Conservation (phyloP, 2,113 vertebrate genomes). For the Ia io region DNA sequence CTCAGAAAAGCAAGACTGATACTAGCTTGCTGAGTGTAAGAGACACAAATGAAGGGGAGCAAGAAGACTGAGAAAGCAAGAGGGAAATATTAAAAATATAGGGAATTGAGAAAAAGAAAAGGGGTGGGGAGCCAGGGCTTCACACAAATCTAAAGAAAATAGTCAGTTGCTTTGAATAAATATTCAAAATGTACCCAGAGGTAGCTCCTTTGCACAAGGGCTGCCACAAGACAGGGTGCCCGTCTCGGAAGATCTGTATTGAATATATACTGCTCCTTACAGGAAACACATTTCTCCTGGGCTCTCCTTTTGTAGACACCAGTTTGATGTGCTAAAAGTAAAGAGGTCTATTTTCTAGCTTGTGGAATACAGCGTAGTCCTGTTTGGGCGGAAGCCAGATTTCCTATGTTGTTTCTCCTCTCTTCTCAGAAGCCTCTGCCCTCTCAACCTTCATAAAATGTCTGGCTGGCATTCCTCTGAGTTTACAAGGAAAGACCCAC, state of each 20-base stretch:
- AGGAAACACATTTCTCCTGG: not conserved
- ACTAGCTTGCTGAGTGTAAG: slow-evolving; percentile 9
- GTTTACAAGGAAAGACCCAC: not conserved
- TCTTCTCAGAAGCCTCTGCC: not conserved
- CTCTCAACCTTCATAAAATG: not conserved
- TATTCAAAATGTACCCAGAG: not conserved
- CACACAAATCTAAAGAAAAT: not conserved
- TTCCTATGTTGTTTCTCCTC: not conserved
- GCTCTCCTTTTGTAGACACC: slow-evolving; percentile 18
- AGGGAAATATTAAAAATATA: not conserved
- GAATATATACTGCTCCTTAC: not conserved
- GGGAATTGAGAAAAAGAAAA: not conserved
- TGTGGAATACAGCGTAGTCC: not conserved
- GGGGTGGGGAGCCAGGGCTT: not conserved
- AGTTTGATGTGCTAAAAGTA: slow-evolving; percentile 27
- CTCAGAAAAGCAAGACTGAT: slow-evolving; percentile 39
- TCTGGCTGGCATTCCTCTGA: not conserved
- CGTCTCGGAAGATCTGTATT: not conserved
- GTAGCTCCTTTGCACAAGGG: not conserved
- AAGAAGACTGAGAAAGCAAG: slow-evolving; percentile 2
- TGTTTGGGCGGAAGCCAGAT: not conserved
- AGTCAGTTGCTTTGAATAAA: not conserved
- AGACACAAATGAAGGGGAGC: not conserved
- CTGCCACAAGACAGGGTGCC: not conserved
- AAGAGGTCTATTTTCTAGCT: not conserved